phyloP scores from a whole-genome alignment of 2,888 invertebrate species.

The Hololepta plana region DNA sequence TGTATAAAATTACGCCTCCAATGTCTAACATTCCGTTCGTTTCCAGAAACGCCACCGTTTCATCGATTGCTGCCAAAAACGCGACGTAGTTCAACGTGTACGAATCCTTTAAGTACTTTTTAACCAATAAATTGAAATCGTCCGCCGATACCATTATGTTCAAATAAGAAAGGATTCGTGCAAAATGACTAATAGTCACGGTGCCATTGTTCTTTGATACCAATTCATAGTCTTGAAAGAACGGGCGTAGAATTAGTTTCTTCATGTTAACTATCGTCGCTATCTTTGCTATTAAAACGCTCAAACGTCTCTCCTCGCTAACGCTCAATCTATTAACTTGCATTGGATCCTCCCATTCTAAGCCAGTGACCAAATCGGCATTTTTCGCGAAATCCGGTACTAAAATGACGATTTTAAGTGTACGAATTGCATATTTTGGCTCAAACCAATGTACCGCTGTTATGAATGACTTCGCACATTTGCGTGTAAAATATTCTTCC shows the following conservation, averaged over 20 bases:
- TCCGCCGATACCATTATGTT: slow-evolving; percentile 48
- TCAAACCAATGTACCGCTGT: slow-evolving; percentile 43
- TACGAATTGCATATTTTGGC: too few relatives aligned
- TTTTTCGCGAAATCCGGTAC: slow-evolving; percentile 32
- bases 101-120: slow-evolving; percentile 56
- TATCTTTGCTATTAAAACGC: slow-evolving; percentile 54
- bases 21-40: slow-evolving; percentile 31
- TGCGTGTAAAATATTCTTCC: slow-evolving; percentile 59
- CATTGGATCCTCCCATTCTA: slow-evolving; percentile 52
- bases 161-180: slow-evolving; percentile 51
- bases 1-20: slow-evolving; percentile 31
- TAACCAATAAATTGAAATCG: slow-evolving; percentile 55
- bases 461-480: slow-evolving; percentile 54
- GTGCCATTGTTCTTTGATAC: slow-evolving; percentile 56
- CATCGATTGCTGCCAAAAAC: slow-evolving; percentile 49
- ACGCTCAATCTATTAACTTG: slow-evolving; percentile 44
- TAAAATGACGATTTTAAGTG: slow-evolving; percentile 14
- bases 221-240: slow-evolving; percentile 56
- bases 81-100: slow-evolving; percentile 65
- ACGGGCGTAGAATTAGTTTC: slow-evolving; percentile 48
- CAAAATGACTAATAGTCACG: slow-evolving; percentile 61
- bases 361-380: slow-evolving; percentile 30
- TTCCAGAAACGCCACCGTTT: slow-evolving; percentile 41
- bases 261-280: slow-evolving; percentile 36
- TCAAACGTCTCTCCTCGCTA: slow-evolving; percentile 46